Evolutionary conservation across 2,113 vertebrate species (phyloP).

Genomic region (Anoura caudifer): DNA sequence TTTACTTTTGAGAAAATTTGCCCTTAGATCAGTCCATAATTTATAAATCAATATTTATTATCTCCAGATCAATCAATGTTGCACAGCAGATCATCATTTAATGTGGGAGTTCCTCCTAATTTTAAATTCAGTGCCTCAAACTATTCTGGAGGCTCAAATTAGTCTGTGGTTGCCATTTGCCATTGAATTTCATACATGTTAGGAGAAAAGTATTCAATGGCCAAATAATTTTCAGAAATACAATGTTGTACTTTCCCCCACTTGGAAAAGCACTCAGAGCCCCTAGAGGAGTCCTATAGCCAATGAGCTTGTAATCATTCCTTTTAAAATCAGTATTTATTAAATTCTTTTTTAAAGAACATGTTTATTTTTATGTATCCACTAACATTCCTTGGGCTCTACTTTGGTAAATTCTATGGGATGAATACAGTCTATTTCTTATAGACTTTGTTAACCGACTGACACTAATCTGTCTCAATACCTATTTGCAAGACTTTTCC

Average conservation of each 20-base stretch:
- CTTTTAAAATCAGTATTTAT: conserved; percentile 1
- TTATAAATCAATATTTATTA: not conserved
- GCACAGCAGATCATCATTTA: not conserved
- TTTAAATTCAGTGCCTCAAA: not conserved
- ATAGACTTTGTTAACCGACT: not conserved
- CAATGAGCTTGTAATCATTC: not conserved
- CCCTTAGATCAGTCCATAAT: not conserved
- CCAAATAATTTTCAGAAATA: not conserved
- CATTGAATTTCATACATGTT: not conserved
- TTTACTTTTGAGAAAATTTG: conserved; percentile 5
- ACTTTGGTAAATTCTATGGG: not conserved
- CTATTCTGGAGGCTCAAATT: not conserved
- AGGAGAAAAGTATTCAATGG: not conserved
- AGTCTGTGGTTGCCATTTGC: not conserved
- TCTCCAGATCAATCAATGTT: not conserved
- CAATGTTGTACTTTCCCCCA: not conserved
- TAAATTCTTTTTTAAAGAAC: not conserved
- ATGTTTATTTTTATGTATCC: not conserved
- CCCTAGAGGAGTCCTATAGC: not conserved
- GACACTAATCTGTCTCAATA: not conserved
- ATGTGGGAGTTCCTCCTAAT: not conserved
- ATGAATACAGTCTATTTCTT: not conserved
- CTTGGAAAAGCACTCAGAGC: not conserved
- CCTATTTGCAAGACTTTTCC: not conserved
- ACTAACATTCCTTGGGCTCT: not conserved